Evolutionary conservation across 2,113 vertebrate species (phyloP).

Genomic region (Psittacus erithacus): DNA sequence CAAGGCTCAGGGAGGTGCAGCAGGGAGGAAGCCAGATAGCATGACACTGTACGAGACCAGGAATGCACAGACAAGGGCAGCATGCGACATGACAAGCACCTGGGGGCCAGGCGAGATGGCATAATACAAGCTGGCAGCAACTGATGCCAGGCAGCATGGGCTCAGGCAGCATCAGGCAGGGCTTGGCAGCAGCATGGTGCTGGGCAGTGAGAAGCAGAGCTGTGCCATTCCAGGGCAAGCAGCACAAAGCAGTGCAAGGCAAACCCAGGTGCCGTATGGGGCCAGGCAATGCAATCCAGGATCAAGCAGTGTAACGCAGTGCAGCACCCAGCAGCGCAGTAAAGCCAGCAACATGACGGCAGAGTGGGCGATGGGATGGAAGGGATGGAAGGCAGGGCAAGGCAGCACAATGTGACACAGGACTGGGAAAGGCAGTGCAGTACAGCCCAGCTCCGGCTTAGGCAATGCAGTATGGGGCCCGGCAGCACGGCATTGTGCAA

Average conservation of each 20-base stretch:
- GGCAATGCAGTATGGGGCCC: background rate
- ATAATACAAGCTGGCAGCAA: background rate
- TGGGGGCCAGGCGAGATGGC: background rate
- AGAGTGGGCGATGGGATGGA: accelerated
- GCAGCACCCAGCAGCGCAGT: background rate
- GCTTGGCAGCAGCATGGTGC: background rate
- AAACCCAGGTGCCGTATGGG: background rate
- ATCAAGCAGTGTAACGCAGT: background rate
- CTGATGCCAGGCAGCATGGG: background rate
- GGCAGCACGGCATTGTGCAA: background rate
- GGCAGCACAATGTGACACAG: background rate
- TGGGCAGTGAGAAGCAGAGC: background rate
- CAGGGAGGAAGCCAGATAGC: background rate
- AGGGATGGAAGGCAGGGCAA: accelerated
- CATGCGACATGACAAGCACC: background rate
- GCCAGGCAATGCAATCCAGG: background rate
- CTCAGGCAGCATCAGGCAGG: background rate
- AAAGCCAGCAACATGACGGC: accelerated
- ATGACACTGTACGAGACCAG: accelerated
- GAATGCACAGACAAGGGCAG: accelerated
- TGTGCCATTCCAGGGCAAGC: background rate
- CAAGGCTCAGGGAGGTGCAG: background rate
- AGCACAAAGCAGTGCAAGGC: background rate
- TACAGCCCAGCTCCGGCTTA: background rate
- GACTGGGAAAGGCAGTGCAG: background rate